Evolutionary conservation across 92 coral and sea anemone species (phyloP).

Genomic region (Pocillopora grandis): DNA sequence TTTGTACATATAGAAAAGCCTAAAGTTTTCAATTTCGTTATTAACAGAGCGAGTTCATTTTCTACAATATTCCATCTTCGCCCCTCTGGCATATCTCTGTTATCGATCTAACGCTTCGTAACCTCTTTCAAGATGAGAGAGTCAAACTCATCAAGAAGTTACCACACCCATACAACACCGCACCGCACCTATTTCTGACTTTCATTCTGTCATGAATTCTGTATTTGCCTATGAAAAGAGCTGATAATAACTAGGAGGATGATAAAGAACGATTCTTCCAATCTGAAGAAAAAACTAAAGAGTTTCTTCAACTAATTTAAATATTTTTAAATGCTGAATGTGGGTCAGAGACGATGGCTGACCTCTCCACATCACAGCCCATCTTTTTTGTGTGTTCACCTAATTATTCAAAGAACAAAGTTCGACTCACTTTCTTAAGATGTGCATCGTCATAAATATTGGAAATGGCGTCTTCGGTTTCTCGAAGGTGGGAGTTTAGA

Average conservation of each 20-base stretch:
- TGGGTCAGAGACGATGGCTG: background rate
- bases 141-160: too few relatives aligned
- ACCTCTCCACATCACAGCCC: background rate
- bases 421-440: constrained; percentile 67
- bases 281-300: background rate
- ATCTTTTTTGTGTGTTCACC: background rate
- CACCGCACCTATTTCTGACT: too few relatives aligned
- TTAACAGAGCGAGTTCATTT: too few relatives aligned
- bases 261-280: background rate
- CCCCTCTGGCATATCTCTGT: too few relatives aligned
- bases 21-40: too few relatives aligned
- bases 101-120: too few relatives aligned
- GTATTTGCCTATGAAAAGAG: too few relatives aligned
- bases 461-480: constrained; percentile 67
- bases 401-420: background rate
- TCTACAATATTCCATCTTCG: too few relatives aligned
- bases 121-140: too few relatives aligned
- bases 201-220: too few relatives aligned
- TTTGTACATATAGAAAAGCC: background rate
- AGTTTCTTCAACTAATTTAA: background rate
- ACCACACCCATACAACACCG: too few relatives aligned
- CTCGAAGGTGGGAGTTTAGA: constrained; percentile 55
- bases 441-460: constrained; percentile 67
- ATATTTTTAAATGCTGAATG: background rate
- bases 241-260: too few relatives aligned